Conservation (phyloP, 2,888 invertebrate species). For the Drosophila kokeensis region DNA sequence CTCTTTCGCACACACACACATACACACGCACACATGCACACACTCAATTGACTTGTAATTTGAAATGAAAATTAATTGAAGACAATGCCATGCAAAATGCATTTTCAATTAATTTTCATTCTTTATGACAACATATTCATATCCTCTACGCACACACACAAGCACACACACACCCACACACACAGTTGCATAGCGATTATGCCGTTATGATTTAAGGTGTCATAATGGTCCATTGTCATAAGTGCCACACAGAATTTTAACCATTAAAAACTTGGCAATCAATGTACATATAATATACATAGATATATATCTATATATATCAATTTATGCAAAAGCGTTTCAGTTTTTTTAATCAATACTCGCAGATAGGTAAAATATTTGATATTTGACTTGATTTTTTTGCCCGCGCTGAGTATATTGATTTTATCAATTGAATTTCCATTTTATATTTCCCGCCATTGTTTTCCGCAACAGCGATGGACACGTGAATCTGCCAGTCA, state of each 20-base stretch:
- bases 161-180: constrained; percentile 18
- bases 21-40: not conserved
- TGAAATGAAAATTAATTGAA: constrained; percentile 78
- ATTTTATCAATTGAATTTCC: constrained; percentile 50
- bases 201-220: constrained; percentile 77
- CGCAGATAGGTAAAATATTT: constrained; percentile 41
- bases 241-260: constrained; percentile 56
- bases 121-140: constrained; percentile 54
- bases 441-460: constrained; percentile 9
- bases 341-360: constrained; percentile 54
- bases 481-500: constrained; percentile 3
- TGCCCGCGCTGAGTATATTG: constrained; percentile 35
- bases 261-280: constrained; percentile 60
- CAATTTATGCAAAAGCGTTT: constrained; percentile 5
- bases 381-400: constrained; percentile 44
- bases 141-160: constrained; percentile 16
- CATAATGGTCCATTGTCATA: constrained; percentile 71
- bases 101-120: constrained; percentile 77
- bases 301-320: not conserved
- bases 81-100: constrained; percentile 75
- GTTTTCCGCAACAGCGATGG: constrained; percentile 17
- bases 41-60: constrained; percentile 39
- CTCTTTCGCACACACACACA: not conserved
- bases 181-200: constrained; percentile 37
- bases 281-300: constrained; percentile 16